A percentile compares a stretch with the other conserved stretches of the same genome.
Conservation (phyloP, 2,113 vertebrate genomes). For the Apeltes quadracus region DNA sequence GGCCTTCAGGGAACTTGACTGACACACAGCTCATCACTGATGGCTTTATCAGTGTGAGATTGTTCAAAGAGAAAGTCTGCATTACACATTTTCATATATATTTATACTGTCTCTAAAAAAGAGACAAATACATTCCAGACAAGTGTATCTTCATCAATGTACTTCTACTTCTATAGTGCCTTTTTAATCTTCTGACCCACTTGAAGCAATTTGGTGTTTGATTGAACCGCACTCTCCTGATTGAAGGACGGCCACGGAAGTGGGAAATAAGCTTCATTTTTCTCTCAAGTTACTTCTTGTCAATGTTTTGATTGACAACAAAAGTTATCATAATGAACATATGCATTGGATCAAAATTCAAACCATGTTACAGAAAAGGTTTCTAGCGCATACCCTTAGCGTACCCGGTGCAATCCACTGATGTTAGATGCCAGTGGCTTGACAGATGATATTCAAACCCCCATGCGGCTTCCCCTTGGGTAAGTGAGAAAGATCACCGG, state of each 20-base stretch:
- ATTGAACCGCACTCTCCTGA: too few relatives aligned
- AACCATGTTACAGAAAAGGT: neutral
- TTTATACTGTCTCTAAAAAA: neutral
- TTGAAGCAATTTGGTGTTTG: too few relatives aligned
- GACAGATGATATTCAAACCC: slow-evolving; percentile 18
- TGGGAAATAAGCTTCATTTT: too few relatives aligned
- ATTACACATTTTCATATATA: neutral
- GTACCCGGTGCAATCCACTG: neutral
- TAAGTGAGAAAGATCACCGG: slow-evolving; percentile 35
- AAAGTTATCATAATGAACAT: too few relatives aligned
- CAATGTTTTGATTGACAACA: too few relatives aligned
- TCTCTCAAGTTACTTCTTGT: too few relatives aligned
- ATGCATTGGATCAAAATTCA: neutral
- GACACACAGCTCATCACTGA: slow-evolving; percentile 45
- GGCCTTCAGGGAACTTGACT: slow-evolving; percentile 53
- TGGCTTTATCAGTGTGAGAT: neutral
- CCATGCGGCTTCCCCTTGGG: slow-evolving; percentile 4
- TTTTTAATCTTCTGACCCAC: too few relatives aligned
- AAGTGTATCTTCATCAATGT: neutral
- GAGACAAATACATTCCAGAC: neutral
- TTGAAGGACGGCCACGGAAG: too few relatives aligned
- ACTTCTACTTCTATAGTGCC: too few relatives aligned
- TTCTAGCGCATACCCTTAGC: neutral
- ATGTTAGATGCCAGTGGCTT: neutral
- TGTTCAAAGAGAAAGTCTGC: neutral